phyloP scores from a whole-genome alignment of 2,888 invertebrate genomes.

The Rhingia rostrata region DNA sequence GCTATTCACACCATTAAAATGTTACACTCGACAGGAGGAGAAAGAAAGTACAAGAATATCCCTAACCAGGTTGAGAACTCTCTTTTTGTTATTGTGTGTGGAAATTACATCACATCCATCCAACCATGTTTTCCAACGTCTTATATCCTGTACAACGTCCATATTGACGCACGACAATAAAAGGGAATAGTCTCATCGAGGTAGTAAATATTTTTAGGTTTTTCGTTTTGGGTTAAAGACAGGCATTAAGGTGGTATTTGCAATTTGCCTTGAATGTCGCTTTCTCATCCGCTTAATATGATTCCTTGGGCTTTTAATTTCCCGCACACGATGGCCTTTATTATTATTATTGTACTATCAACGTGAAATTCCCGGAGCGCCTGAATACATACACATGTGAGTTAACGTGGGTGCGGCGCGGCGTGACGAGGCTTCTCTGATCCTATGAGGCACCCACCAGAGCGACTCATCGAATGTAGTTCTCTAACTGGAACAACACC shows the following conservation, averaged over 20 bases:
- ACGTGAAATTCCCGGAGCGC: constrained; percentile 37
- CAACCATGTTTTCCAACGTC: constrained; percentile 6
- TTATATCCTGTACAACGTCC: not conserved
- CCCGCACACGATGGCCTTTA: constrained; percentile 55
- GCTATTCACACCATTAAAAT: constrained; percentile 41
- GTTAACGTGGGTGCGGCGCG: constrained; percentile 37
- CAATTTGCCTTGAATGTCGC: constrained; percentile 13
- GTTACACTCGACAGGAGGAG: constrained; percentile 20
- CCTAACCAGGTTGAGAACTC: not conserved
- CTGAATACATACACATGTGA: not conserved
- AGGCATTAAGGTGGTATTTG: constrained; percentile 11
- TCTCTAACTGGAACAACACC: not conserved
- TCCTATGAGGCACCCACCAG: constrained; percentile 19
- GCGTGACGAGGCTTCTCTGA: constrained; percentile 12
- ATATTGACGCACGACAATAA: constrained; percentile 21
- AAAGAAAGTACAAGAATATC: constrained; percentile 26
- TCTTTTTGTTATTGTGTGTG: constrained; percentile 8
- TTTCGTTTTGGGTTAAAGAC: constrained; percentile 47
- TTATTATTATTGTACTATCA: constrained; percentile 24
- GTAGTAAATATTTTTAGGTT: constrained; percentile 21
- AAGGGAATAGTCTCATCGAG: constrained; percentile 10
- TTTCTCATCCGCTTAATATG: constrained; percentile 37
- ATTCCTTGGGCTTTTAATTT: constrained; percentile 37
- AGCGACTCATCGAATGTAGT: constrained; percentile 12
- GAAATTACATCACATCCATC: constrained; percentile 43